Base-by-base conservation (phyloP, 2,113 vertebrate species). In the Malaclemys terrapin region DNA sequence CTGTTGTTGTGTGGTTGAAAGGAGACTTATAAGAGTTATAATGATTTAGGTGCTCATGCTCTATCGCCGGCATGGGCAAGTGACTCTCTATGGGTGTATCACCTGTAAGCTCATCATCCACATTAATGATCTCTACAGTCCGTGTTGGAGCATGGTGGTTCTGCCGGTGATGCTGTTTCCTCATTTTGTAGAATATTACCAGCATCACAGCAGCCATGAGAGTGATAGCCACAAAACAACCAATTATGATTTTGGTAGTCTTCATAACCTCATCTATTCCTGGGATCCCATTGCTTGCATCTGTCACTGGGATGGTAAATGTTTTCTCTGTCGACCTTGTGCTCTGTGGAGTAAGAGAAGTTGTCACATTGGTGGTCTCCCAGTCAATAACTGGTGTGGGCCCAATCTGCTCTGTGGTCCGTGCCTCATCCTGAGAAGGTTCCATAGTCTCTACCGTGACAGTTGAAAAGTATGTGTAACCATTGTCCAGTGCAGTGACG, bases 171-270 rank as follows among this genome's bases (percentile, higher is more conserved):
- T 99, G 99, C 97, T 99, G 99, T 95, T 99, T 99, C 93, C 99
- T 99, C 99, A 99, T 99, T 98, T 99, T 99, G 98, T 99, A 99
- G 98, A 99, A 99, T 97, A 99, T 99, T 75, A 99, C 99, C 91
- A 99, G 98, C 99, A 99, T 99, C 97, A 99, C 99, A 3, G 99
- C 99, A 54, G 99, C 99, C 99, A 99, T 99, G 10, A 99, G 99
- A 8, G 99, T 99, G 97, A 99, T 99, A 97, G 99, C 99, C 94
- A 99, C 99, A 91, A 99, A 99, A 98, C 99, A 99, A 97, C 99
- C 99, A 93, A 99, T 99, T 95, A 99, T 99, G 97, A 99, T 99
- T 98, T 99, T 99, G 90, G 99, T 99, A 59, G 99, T 99, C 98
- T 99, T 99, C 99, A 99, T 99, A 93, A 99, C 99, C 98, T 99